These are phyloP conservation scores for Chaitophorus viminalis DNA, from an alignment of 2,888 invertebrate genomes.

Conservation along the genomic window DNA sequence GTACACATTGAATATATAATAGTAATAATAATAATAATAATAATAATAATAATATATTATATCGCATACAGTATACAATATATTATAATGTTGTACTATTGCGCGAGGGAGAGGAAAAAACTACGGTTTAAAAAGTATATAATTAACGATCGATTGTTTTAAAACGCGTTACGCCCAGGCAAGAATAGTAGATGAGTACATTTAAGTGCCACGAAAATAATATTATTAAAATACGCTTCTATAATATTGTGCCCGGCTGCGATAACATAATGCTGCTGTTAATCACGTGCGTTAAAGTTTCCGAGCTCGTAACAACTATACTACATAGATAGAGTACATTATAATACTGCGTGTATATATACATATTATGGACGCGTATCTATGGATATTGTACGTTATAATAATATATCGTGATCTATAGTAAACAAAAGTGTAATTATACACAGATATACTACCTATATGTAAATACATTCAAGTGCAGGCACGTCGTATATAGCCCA, in stretches of 20 bases:
- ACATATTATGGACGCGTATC: not conserved
- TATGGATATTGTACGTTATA: not conserved
- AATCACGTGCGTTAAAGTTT: constrained; percentile 22
- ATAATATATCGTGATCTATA: too few relatives aligned
- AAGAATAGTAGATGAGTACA: too few relatives aligned
- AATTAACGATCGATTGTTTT: constrained; percentile 58
- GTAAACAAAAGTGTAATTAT: too few relatives aligned
- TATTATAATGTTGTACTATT: not conserved
- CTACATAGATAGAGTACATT: not conserved
- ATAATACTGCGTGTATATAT: not conserved
- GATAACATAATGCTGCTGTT: not conserved
- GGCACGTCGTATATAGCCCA: not conserved
- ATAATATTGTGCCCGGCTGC: not conserved
- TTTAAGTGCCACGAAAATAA: constrained; percentile 20
- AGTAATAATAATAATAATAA: too few relatives aligned
- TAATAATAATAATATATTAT: too few relatives aligned
- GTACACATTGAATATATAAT: not conserved
- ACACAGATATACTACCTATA: too few relatives aligned
- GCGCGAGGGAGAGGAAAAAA: constrained; percentile 11
- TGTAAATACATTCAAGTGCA: too few relatives aligned
- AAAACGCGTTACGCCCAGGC: not conserved
- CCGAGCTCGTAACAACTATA: not conserved
- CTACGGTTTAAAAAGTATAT: not conserved
- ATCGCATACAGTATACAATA: not conserved
- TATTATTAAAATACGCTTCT: not conserved